Base-by-base conservation (phyloP, 1,140 invertebrate genomes). In the Oryzaephilus surinamensis region DNA sequence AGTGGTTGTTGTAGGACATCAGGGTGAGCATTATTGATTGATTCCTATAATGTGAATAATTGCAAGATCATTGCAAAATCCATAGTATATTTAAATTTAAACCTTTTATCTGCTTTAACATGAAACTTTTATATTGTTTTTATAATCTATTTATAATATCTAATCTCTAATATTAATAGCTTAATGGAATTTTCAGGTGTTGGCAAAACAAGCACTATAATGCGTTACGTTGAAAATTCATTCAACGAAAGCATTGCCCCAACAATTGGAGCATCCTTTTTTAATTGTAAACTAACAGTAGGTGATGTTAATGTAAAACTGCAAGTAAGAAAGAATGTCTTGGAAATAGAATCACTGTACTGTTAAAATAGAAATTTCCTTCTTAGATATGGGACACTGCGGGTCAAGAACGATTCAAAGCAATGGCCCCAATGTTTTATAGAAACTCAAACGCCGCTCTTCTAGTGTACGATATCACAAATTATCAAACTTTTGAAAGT, bases 351-450 rank as follows among this genome's bases (percentile, higher is more conserved):
- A 27, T n/a, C 19, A 16, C 49, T 57, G 10, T n/a, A 10, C 17
- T 10, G 10, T 35, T 16, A 34, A 27, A 6, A 24, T 38, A 32
- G 20, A 12, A 36, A 58, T 47, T 58, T 55, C 49, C 8, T 4
- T 5, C 8, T 15, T 69, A 74, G 83, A 77, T 83, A 17, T 88
- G 90, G 90, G 90, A 95, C 57, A 94, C 90, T 4, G 89, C 90
- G 6, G 90, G 90, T 0, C 84, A 90, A 59, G 77, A 83, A 59
- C 67, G 87, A 48, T 94, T 89, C 61, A 72, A 80, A 40, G 79
- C 88, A 0, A 81, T 94, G 72, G 85, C 85, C 0, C 89, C 89
- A 4, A 90, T 93, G 83, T 94, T 94, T 60, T 94, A 93, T 61
- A 69, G 89, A 50, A 88, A 89, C 51, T 84, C 89, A 0, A 86